Conservation (phyloP, 2,797 vertebrate species). For the Pseudotriccus pelzelni region DNA sequence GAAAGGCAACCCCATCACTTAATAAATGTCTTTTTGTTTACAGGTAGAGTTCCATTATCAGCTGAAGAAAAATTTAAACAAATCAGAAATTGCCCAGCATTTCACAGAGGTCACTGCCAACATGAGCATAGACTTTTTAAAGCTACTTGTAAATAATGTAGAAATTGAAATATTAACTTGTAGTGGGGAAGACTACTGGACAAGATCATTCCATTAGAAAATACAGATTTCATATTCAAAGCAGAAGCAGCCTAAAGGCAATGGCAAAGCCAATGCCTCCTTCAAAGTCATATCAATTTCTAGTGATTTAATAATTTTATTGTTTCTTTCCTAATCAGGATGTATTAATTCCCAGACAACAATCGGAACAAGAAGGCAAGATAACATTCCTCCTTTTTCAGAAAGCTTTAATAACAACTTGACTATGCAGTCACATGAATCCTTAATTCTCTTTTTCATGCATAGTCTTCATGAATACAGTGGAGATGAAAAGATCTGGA, state of each 20-base stretch:
- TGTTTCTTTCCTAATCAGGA: background rate
- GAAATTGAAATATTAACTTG: background rate
- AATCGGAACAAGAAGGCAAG: background rate
- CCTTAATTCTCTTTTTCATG: background rate
- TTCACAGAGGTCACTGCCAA: background rate
- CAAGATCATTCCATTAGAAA: background rate
- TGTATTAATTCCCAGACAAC: background rate
- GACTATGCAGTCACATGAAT: background rate
- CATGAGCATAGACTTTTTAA: background rate
- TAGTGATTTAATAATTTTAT: background rate
- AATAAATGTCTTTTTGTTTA: background rate
- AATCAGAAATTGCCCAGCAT: background rate
- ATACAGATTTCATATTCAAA: background rate
- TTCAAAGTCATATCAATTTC: background rate
- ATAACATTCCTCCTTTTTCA: background rate
- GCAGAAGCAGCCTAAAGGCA: accelerated
- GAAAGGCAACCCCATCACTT: background rate
- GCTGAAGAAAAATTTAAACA: background rate
- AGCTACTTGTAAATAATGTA: background rate
- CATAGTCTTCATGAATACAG: background rate
- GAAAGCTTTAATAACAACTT: background rate
- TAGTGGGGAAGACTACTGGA: background rate
- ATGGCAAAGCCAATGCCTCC: background rate
- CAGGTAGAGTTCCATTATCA: background rate
- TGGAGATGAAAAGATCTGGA: background rate